Conservation (phyloP, 2,113 vertebrate species). For the Esox niger region DNA sequence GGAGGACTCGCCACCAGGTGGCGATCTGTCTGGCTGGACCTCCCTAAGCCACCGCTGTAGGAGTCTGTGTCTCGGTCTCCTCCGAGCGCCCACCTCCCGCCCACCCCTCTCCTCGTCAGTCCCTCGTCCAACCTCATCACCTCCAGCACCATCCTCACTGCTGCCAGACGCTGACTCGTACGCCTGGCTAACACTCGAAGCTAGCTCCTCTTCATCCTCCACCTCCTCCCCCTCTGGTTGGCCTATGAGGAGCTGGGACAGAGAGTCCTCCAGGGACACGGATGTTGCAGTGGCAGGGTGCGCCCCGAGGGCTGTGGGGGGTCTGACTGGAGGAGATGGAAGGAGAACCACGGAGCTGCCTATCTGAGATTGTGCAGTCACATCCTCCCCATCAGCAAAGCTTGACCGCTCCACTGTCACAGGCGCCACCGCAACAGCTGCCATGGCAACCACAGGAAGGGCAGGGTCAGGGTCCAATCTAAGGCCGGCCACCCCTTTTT, state of each 20-base stretch:
- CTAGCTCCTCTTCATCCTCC: conserved; percentile 71
- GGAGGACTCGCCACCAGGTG: conserved; percentile 68
- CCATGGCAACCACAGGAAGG: conserved; percentile 53
- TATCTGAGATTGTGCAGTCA: conserved; percentile 47
- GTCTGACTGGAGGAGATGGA: conserved; percentile 73
- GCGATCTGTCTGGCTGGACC: conserved; percentile 72
- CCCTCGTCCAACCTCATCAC: conserved; percentile 63
- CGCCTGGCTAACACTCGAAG: conserved; percentile 46
- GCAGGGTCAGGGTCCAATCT: conserved; percentile 85
- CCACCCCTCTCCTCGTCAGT: conserved; percentile 59
- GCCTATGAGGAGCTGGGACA: conserved; percentile 84
- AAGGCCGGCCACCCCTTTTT: conserved; percentile 95
- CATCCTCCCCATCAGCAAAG: conserved; percentile 86
- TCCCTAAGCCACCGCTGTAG: conserved; percentile 53
- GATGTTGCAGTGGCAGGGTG: conserved; percentile 72
- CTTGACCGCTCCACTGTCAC: conserved; percentile 76
- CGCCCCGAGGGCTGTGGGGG: conserved; percentile 78
- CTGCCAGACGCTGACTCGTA: conserved; percentile 82
- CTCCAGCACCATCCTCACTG: conserved; percentile 74
- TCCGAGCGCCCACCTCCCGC: conserved; percentile 31
- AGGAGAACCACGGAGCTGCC: conserved; percentile 41
- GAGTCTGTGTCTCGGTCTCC: conserved; percentile 74
- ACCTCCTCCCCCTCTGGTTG: conserved; percentile 75
- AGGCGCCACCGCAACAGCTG: conserved; percentile 28
- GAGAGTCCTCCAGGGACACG: conserved; percentile 80